phyloP scores from a whole-genome alignment of 2,797 vertebrate species.

The Myotis myotis region DNA sequence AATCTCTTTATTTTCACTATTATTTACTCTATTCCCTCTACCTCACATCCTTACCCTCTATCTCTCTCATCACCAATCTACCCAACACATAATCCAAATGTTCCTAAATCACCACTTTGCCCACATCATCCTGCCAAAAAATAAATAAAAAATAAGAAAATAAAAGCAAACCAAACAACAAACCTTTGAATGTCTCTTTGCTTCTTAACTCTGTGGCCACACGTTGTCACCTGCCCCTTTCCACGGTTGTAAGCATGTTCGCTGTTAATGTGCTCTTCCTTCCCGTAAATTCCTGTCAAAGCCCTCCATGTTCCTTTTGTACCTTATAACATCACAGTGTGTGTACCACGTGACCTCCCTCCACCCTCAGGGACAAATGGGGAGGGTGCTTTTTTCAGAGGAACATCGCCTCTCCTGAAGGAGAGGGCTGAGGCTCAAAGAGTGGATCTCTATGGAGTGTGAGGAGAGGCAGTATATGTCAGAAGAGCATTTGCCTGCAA shows the following conservation, averaged over 20 bases:
- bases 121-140: not conserved
- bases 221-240: rapidly evolving
- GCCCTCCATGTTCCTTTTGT: not conserved
- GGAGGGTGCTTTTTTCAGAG: not conserved
- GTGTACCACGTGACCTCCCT: rapidly evolving
- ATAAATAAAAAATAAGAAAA: not conserved
- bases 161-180: not conserved
- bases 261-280: not conserved
- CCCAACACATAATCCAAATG: not conserved
- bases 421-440: not conserved
- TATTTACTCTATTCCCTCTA: not conserved
- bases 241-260: not conserved
- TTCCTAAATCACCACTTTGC: not conserved
- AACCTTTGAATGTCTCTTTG: not conserved
- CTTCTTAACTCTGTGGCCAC: not conserved
- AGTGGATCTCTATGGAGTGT: not conserved
- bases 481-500: not conserved
- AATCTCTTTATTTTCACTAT: not conserved
- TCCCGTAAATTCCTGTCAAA: not conserved
- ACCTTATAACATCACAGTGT: rapidly evolving
- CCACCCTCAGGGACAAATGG: not conserved
- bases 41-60: not conserved
- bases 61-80: not conserved
- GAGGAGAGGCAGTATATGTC: not conserved
- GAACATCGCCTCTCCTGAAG: not conserved